Conservation (phyloP, 2,888 invertebrate species). For the Melieria picta region DNA sequence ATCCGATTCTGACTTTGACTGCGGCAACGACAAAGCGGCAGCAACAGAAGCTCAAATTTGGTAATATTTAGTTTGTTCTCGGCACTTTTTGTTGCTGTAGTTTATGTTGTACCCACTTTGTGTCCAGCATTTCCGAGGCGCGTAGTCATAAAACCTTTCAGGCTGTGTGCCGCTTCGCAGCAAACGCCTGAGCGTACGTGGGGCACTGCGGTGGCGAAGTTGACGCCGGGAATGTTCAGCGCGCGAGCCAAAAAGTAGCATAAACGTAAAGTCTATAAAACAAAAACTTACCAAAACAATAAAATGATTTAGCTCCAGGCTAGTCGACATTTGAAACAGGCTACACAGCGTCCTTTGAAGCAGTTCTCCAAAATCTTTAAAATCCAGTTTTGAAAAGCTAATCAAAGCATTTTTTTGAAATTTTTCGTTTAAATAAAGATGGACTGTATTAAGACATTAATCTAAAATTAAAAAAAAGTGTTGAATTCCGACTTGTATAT, state of each 20-base stretch:
- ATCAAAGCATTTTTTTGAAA: too few relatives aligned
- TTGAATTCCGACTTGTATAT: too few relatives aligned
- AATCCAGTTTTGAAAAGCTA: too few relatives aligned
- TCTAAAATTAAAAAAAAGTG: too few relatives aligned
- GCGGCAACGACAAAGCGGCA: neutral
- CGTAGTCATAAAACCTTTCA: slow-evolving; percentile 4
- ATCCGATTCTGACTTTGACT: neutral
- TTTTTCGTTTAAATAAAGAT: too few relatives aligned
- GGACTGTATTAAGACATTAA: too few relatives aligned
- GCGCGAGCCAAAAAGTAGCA: neutral
- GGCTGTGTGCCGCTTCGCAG: neutral
- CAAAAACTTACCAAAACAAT: neutral
- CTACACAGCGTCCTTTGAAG: too few relatives aligned
- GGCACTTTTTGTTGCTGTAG: slow-evolving; percentile 12
- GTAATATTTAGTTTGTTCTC: slow-evolving; percentile 15
- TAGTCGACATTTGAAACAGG: too few relatives aligned
- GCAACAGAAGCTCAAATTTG: slow-evolving; percentile 29
- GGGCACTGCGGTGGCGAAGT: neutral
- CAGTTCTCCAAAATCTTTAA: too few relatives aligned
- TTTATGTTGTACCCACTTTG: neutral
- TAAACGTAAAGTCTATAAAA: neutral
- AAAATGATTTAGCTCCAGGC: too few relatives aligned
- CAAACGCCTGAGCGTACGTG: slow-evolving; percentile 11
- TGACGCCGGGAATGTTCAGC: neutral
- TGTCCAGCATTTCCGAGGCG: neutral